Evolutionary conservation across 2,888 invertebrate species (phyloP), one percentile per base, ranked within the genome.

Genomic region (Amaurobius ferox): DNA sequence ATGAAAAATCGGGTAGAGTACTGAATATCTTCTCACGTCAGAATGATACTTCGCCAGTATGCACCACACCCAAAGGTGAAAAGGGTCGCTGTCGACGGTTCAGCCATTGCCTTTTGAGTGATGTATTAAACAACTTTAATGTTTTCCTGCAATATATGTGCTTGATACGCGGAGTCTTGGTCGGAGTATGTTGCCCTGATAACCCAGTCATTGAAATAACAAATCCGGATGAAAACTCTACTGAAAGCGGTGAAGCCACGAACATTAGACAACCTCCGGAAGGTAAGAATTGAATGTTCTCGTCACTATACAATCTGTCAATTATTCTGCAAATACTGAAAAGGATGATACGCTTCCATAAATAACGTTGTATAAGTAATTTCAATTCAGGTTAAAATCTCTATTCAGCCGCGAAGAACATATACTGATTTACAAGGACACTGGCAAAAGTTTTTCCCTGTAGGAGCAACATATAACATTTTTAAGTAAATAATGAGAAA

Each of bases 111-210:
- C 91, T 94, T 88, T 92, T 94, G 90, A 93, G 94, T 7, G 93
- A 94, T 71, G 92, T 94, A 90, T 92, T 93, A 88, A 90, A 92
- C 0, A 93, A 94, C 90, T 93, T 94, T 90, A 91, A 93, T 90
- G 92, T 92, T 77, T 93, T 94, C 88, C 92, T 95, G 90, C 94
- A 94, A 88, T 94, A 95, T 90, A 91, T 94, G 72, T 96, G 96
- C 91, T 93, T 95, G 48, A 94, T 95, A 85, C 93, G 94, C 88
- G 92, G 93, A 90, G 91, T 93, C 94, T 94, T 94, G 48, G 93
- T 95, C 77, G 96, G 96, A n/a, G 94, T 95, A 19, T 96, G 96
- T 90, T 95, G 96, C 89, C 94, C 94, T 0, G 94, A 94, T 74
- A 81, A 87, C 32, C 87, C 86, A 9, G 86, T 86, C 3, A 48